Conservation (phyloP, 2,888 invertebrate genomes). For the Drosophila mercatorum region DNA sequence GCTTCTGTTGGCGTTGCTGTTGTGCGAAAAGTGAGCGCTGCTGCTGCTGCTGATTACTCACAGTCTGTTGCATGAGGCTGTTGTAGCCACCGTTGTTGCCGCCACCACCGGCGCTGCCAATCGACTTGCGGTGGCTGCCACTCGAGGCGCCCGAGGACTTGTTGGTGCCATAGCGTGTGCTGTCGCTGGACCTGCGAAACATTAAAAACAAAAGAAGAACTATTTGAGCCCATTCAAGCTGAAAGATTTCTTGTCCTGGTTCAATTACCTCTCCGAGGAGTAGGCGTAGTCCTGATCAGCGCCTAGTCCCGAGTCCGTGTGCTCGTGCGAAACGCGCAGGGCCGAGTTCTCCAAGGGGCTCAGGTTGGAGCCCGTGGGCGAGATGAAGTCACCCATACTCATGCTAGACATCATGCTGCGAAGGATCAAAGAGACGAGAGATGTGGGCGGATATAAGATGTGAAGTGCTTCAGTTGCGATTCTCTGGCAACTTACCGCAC, state of each 20-base stretch:
- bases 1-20: constrained; percentile 77
- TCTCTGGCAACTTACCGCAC: constrained; percentile 78
- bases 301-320: constrained; percentile 91
- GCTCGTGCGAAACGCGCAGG: constrained; percentile 89
- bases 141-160: constrained; percentile 85
- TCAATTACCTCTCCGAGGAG: constrained; percentile 88
- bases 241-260: background rate
- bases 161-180: constrained; percentile 86
- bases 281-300: constrained; percentile 91
- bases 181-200: constrained; percentile 86
- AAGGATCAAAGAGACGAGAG: background rate
- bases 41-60: constrained; percentile 84
- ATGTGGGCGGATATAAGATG: background rate
- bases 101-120: constrained; percentile 74
- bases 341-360: constrained; percentile 84
- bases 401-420: constrained; percentile 85
- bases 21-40: constrained; percentile 81
- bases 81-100: constrained; percentile 77
- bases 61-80: constrained; percentile 84
- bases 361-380: constrained; percentile 84
- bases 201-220: background rate
- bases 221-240: background rate
- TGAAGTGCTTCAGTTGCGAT: background rate
- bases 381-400: constrained; percentile 85
- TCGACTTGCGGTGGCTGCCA: constrained; percentile 84